A percentile compares a stretch with the other conserved stretches of the same genome.
Conservation (phyloP, 2,888 invertebrate genomes). For the Trissolcus japonicus region DNA sequence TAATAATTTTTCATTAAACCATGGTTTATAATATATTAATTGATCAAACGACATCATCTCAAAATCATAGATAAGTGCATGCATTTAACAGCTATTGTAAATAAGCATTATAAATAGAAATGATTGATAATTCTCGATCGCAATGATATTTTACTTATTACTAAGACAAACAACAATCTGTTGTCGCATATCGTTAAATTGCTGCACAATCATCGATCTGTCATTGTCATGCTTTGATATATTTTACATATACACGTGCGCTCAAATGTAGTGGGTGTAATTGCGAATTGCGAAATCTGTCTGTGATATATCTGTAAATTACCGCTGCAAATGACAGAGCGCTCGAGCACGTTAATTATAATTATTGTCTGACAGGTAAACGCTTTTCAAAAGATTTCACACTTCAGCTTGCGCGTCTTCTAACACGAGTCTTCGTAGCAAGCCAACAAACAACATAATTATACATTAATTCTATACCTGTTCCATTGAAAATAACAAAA, state of each 20-base stretch:
- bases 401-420: background rate
- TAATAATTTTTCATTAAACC: background rate
- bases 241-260: constrained; percentile 47
- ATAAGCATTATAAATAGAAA: constrained; percentile 38
- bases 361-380: constrained; percentile 36
- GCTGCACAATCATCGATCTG: constrained; percentile 48
- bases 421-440: background rate
- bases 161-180: constrained; percentile 42
- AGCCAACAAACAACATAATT: constrained; percentile 1
- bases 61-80: constrained; percentile 13
- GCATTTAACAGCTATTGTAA: constrained; percentile 1
- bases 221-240: constrained; percentile 55
- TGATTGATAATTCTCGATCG: constrained; percentile 51
- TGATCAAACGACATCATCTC: background rate
- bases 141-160: constrained; percentile 48
- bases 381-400: constrained; percentile 29
- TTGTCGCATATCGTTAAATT: constrained; percentile 43
- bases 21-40: background rate
- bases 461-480: background rate
- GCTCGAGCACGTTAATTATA: constrained; percentile 46
- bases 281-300: constrained; percentile 44
- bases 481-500: background rate
- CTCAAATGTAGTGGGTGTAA: constrained; percentile 41
- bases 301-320: constrained; percentile 51
- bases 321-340: constrained; percentile 47